These are phyloP conservation scores for Phalanger gymnotis DNA, from an alignment of 2,797 vertebrate genomes.

Conservation along the genomic window DNA sequence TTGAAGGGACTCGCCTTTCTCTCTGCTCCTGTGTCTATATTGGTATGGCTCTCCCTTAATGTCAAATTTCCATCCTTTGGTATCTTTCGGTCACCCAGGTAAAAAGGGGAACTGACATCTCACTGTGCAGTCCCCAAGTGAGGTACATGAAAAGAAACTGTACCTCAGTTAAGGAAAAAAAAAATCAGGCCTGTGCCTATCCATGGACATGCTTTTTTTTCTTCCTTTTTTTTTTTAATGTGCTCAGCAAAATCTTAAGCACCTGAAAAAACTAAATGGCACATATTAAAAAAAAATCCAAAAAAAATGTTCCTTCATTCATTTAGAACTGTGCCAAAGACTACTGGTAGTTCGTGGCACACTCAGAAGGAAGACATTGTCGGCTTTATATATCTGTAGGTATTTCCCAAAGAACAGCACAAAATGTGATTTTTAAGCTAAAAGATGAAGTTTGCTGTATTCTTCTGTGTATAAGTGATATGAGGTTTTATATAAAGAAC, in stretches of 20 bases:
- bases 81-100: background rate
- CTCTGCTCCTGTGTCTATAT: slow-evolving; percentile 43
- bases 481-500: slow-evolving; percentile 72
- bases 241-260: slow-evolving; percentile 50
- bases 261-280: slow-evolving; percentile 79
- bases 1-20: slow-evolving; percentile 76
- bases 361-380: slow-evolving; percentile 72
- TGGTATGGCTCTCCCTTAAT: slow-evolving; percentile 51
- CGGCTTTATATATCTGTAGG: slow-evolving; percentile 78
- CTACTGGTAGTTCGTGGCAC: slow-evolving; percentile 79
- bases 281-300: slow-evolving; percentile 79
- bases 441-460: slow-evolving; percentile 63
- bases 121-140: rapidly evolving
- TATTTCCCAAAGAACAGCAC: slow-evolving; percentile 71
- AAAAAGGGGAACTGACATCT: rapidly evolving
- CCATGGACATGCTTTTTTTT: background rate
- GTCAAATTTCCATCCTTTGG: slow-evolving; percentile 69
- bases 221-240: background rate
- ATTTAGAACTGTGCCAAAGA: slow-evolving; percentile 78
- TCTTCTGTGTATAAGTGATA: slow-evolving; percentile 73
- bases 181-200: background rate
- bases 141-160: no score
- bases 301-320: slow-evolving; percentile 77
- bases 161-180: rapidly evolving
- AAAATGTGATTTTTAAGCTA: slow-evolving; percentile 67